phyloP scores from a whole-genome alignment of 2,888 invertebrate genomes.

The Heliconius cydno region DNA sequence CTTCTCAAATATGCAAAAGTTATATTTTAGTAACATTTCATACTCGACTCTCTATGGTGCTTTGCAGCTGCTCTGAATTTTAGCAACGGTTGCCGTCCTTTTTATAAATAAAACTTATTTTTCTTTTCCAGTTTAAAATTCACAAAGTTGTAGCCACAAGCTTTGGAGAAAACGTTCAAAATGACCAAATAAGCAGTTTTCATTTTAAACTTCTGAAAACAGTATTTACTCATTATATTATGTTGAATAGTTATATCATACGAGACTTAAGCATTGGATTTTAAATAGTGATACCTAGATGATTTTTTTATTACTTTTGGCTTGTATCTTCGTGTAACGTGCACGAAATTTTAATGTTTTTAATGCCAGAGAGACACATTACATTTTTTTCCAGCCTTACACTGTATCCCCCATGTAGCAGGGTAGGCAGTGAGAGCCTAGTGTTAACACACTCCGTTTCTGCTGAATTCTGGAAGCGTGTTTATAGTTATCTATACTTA shows the following conservation, averaged over 20 bases:
- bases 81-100: conserved; percentile 34
- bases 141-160: conserved; percentile 37
- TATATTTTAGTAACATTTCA: conserved; percentile 60
- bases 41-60: conserved; percentile 46
- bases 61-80: conserved; percentile 45
- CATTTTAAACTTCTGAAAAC: neutral
- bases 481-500: too few species aligned
- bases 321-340: neutral
- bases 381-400: neutral
- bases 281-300: neutral
- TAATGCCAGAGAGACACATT: neutral
- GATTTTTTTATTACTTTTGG: neutral
- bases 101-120: conserved; percentile 50
- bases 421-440: neutral
- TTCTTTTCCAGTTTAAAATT: conserved; percentile 30
- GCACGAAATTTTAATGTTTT: too few species aligned
- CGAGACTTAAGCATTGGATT: neutral
- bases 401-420: neutral
- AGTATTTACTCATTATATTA: neutral
- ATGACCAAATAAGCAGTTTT: neutral
- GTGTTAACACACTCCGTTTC: neutral
- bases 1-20: conserved; percentile 62
- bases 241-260: neutral
- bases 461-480: too few species aligned
- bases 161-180: conserved; percentile 21